Percentiles rank a stretch among this genome's conserved stretches.
phyloP scores from a whole-genome alignment of 2,797 vertebrate species.

The Sebastes kiyomatsui region DNA sequence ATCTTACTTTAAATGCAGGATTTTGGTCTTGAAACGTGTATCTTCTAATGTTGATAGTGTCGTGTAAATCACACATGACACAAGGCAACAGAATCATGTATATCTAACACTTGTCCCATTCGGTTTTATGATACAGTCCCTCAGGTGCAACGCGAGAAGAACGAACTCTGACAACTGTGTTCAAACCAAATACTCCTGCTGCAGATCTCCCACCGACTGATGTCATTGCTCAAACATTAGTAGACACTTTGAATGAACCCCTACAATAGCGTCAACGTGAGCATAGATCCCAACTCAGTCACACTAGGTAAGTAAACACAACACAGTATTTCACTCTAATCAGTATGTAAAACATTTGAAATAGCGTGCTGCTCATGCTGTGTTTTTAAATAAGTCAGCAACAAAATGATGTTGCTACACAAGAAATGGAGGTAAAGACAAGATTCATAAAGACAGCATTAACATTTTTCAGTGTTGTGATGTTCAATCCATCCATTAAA shows the following conservation, averaged over 20 bases:
- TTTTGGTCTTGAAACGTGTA: not conserved
- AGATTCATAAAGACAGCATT: no score
- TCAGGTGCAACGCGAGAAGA: not conserved
- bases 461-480: no score
- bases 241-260: not conserved
- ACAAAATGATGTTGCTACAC: rapidly evolving
- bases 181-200: not conserved
- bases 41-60: not conserved
- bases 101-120: not conserved
- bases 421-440: no score
- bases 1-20: not conserved
- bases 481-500: no score
- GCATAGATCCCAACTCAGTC: not conserved
- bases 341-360: not conserved
- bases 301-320: not conserved
- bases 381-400: no score
- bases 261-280: not conserved
- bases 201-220: not conserved
- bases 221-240: not conserved
- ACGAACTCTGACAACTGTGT: not conserved
- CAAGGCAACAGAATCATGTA: no score
- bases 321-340: not conserved
- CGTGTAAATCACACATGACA: not conserved
- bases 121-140: not conserved
- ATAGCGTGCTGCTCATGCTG: not conserved